A percentile compares a stretch with the other conserved stretches of the same genome.
phyloP scores from a whole-genome alignment of 2,888 invertebrate genomes.

The Conomelus anceps region DNA sequence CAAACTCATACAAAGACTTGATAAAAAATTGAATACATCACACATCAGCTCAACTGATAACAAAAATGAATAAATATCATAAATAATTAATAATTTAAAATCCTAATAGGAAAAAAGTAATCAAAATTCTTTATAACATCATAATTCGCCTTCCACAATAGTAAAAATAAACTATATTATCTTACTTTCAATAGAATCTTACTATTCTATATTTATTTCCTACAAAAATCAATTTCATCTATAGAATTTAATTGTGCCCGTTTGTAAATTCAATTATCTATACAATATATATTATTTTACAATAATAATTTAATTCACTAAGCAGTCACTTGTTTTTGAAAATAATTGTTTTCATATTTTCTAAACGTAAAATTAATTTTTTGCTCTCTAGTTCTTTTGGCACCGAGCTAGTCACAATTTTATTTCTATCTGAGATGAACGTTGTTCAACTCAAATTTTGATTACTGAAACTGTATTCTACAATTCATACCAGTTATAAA shows the following conservation, averaged over 20 bases:
- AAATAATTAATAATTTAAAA: neutral
- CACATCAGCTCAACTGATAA: neutral
- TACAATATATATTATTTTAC: neutral
- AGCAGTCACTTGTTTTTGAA: neutral
- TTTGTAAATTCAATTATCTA: neutral
- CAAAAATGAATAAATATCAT: neutral
- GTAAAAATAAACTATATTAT: neutral
- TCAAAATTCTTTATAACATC: neutral
- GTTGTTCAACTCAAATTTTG: neutral
- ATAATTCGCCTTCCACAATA: neutral
- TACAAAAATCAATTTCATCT: neutral
- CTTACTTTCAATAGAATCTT: neutral
- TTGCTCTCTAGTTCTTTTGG: neutral
- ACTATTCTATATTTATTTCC: neutral
- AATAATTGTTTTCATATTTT: neutral
- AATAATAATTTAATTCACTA: neutral
- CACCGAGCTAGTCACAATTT: neutral
- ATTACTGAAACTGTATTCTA: neutral
- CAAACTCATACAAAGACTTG: neutral
- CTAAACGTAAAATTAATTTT: neutral
- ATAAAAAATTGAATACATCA: neutral
- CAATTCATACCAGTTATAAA: no score
- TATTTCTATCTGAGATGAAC: neutral
- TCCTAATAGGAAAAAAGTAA: neutral
- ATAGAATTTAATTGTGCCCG: neutral